Evolutionary conservation across 2,113 vertebrate species (phyloP).

Genomic region (Scophthalmus maximus): DNA sequence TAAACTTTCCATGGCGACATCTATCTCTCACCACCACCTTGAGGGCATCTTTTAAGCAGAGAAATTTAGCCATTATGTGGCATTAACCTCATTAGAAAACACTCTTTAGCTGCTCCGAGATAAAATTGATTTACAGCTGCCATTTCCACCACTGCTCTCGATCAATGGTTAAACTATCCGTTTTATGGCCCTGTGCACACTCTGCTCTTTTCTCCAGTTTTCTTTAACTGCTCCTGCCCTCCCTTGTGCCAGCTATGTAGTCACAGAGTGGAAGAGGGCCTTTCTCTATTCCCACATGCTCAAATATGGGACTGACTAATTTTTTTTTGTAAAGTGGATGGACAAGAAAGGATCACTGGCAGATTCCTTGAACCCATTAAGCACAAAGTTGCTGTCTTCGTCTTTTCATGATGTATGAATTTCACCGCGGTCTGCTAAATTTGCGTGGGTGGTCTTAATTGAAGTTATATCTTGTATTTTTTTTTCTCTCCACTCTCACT

Average conservation of each 20-base stretch:
- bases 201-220: slow-evolving; percentile 71
- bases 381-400: slow-evolving; percentile 34
- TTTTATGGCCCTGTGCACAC: slow-evolving; percentile 82
- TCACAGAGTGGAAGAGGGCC: slow-evolving; percentile 33
- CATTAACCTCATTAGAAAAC: slow-evolving; percentile 91
- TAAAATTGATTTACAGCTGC: slow-evolving; percentile 90
- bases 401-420: slow-evolving; percentile 40
- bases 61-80: slow-evolving; percentile 88
- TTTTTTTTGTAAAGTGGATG: slow-evolving; percentile 30
- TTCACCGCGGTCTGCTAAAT: slow-evolving; percentile 32
- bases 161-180: slow-evolving; percentile 88
- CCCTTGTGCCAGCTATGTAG: slow-evolving; percentile 70
- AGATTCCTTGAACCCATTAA: slow-evolving; percentile 62
- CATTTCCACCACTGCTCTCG: slow-evolving; percentile 86
- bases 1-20: slow-evolving; percentile 78
- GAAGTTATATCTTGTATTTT: slow-evolving; percentile 47
- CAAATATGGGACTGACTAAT: slow-evolving; percentile 53
- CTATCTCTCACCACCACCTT: slow-evolving; percentile 85
- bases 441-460: slow-evolving; percentile 52
- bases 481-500: slow-evolving; percentile 50
- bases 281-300: slow-evolving; percentile 45
- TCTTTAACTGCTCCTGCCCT: slow-evolving; percentile 71
- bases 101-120: slow-evolving; percentile 88
- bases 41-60: slow-evolving; percentile 86
- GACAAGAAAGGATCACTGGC: slow-evolving; percentile 31